These are phyloP conservation scores for Hypolimnas misippus DNA, from an alignment of 2,888 invertebrate species.

Conservation along the genomic window DNA sequence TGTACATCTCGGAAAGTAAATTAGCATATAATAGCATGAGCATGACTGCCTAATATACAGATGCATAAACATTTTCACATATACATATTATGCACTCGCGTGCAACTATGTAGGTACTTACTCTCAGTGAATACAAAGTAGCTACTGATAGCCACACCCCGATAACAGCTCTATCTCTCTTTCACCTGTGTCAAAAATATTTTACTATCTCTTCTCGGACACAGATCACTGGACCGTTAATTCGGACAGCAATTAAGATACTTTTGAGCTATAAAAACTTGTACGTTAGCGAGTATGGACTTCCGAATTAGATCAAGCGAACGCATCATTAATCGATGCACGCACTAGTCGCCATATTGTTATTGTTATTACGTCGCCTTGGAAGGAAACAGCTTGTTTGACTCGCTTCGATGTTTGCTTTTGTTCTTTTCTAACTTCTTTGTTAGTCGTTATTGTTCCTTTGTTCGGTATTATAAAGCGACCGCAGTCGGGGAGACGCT, in stretches of 20 bases:
- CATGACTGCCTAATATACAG: slow-evolving; percentile 55
- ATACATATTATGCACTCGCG: slow-evolving; percentile 54
- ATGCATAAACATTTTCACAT: slow-evolving; percentile 41
- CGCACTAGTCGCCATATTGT: slow-evolving; percentile 66
- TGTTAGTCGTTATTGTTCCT: slow-evolving; percentile 73
- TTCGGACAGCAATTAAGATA: slow-evolving; percentile 33
- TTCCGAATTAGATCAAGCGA: slow-evolving; percentile 53
- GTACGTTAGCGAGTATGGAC: slow-evolving; percentile 41
- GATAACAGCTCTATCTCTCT: slow-evolving; percentile 64
- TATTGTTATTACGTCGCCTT: slow-evolving; percentile 69
- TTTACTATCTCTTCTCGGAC: slow-evolving; percentile 51
- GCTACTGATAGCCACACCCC: slow-evolving; percentile 75
- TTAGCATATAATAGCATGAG: slow-evolving; percentile 71
- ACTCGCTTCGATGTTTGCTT: slow-evolving; percentile 68
- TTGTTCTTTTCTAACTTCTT: slow-evolving; percentile 77
- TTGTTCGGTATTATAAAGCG: slow-evolving; percentile 69
- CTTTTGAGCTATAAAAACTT: slow-evolving; percentile 15
- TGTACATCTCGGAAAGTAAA: slow-evolving; percentile 63
- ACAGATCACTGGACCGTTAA: slow-evolving; percentile 55
- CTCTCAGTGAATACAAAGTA: slow-evolving; percentile 70
- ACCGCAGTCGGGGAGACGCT: slow-evolving; percentile 56
- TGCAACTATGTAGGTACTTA: slow-evolving; percentile 62
- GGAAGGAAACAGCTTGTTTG: slow-evolving; percentile 70
- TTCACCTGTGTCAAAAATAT: slow-evolving; percentile 52
- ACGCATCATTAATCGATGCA: slow-evolving; percentile 61